A percentile compares a stretch with the other conserved stretches of the same genome.
phyloP scores from a whole-genome alignment of 2,797 vertebrate species.

The Anolis apletophallus region DNA sequence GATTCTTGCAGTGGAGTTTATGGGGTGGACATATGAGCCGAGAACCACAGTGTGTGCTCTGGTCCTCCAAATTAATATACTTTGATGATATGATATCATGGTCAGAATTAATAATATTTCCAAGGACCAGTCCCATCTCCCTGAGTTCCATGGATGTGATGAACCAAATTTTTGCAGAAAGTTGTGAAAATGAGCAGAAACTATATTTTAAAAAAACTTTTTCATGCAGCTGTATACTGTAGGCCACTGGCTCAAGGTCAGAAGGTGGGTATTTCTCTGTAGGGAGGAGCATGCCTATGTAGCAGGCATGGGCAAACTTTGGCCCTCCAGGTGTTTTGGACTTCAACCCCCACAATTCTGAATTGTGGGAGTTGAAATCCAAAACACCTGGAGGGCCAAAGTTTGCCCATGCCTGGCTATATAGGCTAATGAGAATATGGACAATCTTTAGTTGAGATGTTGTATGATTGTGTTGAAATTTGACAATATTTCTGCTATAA shows the following conservation, averaged over 20 bases:
- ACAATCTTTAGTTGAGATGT: rapidly evolving
- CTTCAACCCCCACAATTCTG: too few relatives aligned
- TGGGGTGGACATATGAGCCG: not conserved
- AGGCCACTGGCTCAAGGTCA: not conserved
- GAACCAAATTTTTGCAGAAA: not conserved
- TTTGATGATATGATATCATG: not conserved
- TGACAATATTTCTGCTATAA: conserved; percentile 54
- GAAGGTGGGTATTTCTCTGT: not conserved
- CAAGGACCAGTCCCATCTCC: not conserved
- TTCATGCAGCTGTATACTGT: not conserved
- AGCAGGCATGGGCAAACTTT: too few relatives aligned
- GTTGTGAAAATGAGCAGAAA: not conserved
- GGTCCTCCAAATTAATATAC: not conserved
- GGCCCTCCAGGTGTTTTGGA: too few relatives aligned
- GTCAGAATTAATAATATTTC: not conserved
- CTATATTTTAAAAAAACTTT: not conserved
- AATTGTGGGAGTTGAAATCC: too few relatives aligned
- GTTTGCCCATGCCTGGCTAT: too few relatives aligned
- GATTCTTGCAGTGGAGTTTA: not conserved
- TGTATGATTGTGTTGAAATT: rapidly evolving
- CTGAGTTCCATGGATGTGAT: not conserved
- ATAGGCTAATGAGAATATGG: not conserved
- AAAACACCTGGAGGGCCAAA: too few relatives aligned
- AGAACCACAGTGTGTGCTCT: not conserved
- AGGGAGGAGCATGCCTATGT: too few relatives aligned